A percentile compares a stretch with the other conserved stretches of the same genome.
Conservation (phyloP, 2,888 invertebrate species). For the Drosophila yooni region DNA sequence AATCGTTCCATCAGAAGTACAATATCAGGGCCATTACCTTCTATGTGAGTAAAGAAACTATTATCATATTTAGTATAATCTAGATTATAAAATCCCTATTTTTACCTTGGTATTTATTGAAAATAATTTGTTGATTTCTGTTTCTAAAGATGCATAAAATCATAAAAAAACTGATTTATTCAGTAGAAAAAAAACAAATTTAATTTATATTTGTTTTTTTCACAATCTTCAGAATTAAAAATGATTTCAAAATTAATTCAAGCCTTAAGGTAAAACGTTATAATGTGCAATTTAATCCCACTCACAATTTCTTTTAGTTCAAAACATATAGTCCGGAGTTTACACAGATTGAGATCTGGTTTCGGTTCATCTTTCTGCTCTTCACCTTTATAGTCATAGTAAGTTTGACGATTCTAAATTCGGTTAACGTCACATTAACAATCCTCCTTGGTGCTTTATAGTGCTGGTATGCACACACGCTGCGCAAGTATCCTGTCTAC, state of each 20-base stretch:
- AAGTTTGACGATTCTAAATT: constrained; percentile 84
- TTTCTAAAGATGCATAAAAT: neutral
- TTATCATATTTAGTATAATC: neutral
- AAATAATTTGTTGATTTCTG: neutral
- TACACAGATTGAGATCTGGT: constrained; percentile 99
- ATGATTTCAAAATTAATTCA: neutral
- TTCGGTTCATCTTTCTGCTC: constrained; percentile 95
- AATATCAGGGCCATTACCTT: constrained; percentile 93
- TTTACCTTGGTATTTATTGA: neutral
- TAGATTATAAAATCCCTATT: neutral
- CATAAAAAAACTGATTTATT: neutral
- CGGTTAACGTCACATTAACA: neutral
- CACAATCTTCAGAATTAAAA: neutral
- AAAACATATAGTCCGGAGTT: constrained; percentile 98
- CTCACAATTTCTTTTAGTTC: constrained; percentile 88
- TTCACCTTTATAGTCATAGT: constrained; percentile 94
- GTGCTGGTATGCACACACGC: constrained; percentile 96
- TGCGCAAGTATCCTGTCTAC: constrained; percentile 93
- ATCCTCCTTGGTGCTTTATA: constrained; percentile 83
- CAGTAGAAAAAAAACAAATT: no score
- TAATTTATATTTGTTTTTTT: neutral
- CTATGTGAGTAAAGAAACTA: constrained; percentile 88
- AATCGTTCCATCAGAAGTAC: constrained; percentile 93
- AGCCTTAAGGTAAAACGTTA: neutral
- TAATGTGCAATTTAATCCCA: neutral